These are phyloP conservation scores for Trissolcus brochymenae DNA, from an alignment of 2,888 invertebrate genomes.

Conservation along the genomic window DNA sequence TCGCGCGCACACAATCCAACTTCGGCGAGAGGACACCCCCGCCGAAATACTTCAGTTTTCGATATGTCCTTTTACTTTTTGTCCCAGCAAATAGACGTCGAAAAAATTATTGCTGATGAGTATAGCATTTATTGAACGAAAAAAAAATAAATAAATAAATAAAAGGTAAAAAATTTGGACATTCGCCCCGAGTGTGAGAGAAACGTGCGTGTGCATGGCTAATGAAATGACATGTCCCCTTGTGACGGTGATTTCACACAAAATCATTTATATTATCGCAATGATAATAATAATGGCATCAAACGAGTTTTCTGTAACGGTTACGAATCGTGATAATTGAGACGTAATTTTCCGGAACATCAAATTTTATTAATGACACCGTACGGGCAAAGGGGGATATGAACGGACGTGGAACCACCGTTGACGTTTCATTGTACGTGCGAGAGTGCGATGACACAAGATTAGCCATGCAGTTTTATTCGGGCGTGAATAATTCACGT, in stretches of 20 bases:
- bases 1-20: conserved; percentile 28
- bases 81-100: too few relatives aligned
- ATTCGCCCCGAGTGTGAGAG: too few relatives aligned
- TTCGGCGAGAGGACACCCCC: background rate
- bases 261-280: conserved; percentile 14
- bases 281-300: conserved; percentile 13
- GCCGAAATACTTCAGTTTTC: too few relatives aligned
- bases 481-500: conserved; percentile 67
- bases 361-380: conserved; percentile 72
- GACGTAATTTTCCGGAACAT: conserved; percentile 75
- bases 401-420: conserved; percentile 60
- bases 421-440: conserved; percentile 63
- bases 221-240: too few relatives aligned
- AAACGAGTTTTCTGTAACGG: conserved; percentile 46
- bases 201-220: too few relatives aligned
- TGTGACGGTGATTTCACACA: conserved; percentile 6
- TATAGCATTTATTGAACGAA: too few relatives aligned
- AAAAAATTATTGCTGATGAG: too few relatives aligned
- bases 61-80: too few relatives aligned
- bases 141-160: too few relatives aligned
- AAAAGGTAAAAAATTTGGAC: too few relatives aligned
- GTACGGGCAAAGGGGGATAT: conserved; percentile 50
- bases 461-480: conserved; percentile 70
- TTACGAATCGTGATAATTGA: conserved; percentile 61
- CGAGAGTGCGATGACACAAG: conserved; percentile 71